Evolutionary conservation across 2,888 invertebrate genomes (phyloP).

Genomic region (Drosophila pseudotakahashii): DNA sequence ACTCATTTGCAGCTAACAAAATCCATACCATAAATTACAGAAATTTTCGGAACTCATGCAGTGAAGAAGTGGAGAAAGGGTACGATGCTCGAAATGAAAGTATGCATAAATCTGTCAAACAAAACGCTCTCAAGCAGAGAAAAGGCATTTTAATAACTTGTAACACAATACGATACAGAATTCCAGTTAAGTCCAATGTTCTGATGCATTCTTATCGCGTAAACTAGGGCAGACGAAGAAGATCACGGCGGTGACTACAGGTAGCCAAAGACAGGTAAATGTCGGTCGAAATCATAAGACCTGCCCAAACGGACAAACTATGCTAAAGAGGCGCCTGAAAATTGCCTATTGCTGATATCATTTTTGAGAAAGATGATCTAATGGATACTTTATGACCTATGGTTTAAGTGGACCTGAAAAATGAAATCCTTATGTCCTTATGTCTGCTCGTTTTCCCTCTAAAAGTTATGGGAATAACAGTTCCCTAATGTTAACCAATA

Average conservation of each 20-base stretch:
- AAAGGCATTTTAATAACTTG: neutral
- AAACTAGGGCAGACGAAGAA: slow-evolving; percentile 59
- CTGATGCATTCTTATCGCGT: neutral
- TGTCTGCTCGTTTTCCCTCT: neutral
- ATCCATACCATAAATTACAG: slow-evolving; percentile 56
- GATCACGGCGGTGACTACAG: slow-evolving; percentile 37
- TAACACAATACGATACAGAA: slow-evolving; percentile 61
- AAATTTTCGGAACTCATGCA: slow-evolving; percentile 25
- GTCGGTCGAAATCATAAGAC: slow-evolving; percentile 7
- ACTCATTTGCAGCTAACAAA: neutral
- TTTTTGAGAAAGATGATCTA: slow-evolving; percentile 16
- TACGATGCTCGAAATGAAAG: slow-evolving; percentile 49
- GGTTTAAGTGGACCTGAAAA: neutral
- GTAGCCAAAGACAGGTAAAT: slow-evolving; percentile 58
- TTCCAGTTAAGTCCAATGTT: slow-evolving; percentile 59
- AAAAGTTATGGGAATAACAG: no score
- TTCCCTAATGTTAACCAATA: no score
- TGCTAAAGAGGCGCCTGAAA: slow-evolving; percentile 52
- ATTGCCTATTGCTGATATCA: slow-evolving; percentile 44
- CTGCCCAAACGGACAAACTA: slow-evolving; percentile 27
- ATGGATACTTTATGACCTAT: slow-evolving; percentile 43
- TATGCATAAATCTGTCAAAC: slow-evolving; percentile 70
- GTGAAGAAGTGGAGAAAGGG: slow-evolving; percentile 2
- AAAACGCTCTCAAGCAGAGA: slow-evolving; percentile 52
- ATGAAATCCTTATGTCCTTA: neutral